Evolutionary conservation across 1,140 invertebrate species (phyloP).

Genomic region (Pollicipes pollicipes): DNA sequence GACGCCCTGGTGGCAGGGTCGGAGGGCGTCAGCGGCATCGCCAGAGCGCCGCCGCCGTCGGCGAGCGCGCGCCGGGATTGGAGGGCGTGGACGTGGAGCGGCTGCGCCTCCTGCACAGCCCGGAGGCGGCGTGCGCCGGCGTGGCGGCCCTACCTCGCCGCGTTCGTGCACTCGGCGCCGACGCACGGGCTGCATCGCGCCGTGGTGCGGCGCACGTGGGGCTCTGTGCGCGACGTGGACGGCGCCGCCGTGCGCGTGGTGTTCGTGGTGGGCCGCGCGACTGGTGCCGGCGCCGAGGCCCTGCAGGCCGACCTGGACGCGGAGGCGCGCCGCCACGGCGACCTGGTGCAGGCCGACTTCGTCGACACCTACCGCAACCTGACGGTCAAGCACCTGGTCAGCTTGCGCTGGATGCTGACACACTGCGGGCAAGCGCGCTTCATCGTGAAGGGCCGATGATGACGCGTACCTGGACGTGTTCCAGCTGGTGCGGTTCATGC

Average conservation of each 20-base stretch:
- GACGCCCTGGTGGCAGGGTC: not conserved
- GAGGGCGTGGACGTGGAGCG: slow-evolving; percentile 15
- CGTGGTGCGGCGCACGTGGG: slow-evolving; percentile 26
- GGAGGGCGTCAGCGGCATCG: not conserved
- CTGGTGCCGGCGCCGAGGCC: not conserved
- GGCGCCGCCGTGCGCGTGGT: slow-evolving; percentile 20
- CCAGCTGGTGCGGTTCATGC: slow-evolving; percentile 25
- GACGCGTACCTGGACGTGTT: slow-evolving; percentile 35
- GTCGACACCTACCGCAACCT: slow-evolving; percentile 30
- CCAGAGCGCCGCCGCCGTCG: too few relatives aligned
- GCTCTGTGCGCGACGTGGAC: slow-evolving; percentile 14
- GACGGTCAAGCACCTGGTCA: slow-evolving; percentile 33
- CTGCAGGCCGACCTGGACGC: slow-evolving; percentile 9
- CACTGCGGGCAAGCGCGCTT: slow-evolving; percentile 27
- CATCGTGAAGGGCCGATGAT: slow-evolving; percentile 35
- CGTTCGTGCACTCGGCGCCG: slow-evolving; percentile 27
- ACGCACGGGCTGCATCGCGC: slow-evolving; percentile 26
- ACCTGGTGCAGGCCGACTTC: slow-evolving; percentile 30
- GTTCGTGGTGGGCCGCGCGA: slow-evolving; percentile 22
- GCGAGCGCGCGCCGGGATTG: too few relatives aligned
- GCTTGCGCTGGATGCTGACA: slow-evolving; percentile 29
- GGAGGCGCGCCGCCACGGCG: slow-evolving; percentile 21
- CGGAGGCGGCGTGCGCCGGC: slow-evolving; percentile 8
- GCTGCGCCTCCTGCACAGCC: slow-evolving; percentile 13
- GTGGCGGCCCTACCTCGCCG: slow-evolving; percentile 17